Percentiles rank a stretch among this genome's conserved stretches.
Conservation (phyloP, 2,797 vertebrate genomes). For the Acanthis flammea region DNA sequence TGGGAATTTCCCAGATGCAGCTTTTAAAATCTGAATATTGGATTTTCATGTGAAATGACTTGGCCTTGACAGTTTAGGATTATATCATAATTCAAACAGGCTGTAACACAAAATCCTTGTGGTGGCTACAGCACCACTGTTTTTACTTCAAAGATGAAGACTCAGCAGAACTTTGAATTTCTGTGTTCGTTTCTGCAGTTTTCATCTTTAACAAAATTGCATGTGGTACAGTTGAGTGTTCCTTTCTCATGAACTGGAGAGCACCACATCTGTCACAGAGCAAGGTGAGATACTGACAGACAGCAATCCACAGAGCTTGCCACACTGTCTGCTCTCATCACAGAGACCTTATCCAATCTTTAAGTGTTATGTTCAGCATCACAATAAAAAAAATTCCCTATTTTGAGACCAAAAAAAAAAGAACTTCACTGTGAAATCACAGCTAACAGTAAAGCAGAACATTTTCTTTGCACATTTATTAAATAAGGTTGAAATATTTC, state of each 20-base stretch:
- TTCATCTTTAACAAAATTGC: conserved; percentile 38
- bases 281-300: background rate
- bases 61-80: background rate
- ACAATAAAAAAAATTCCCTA: background rate
- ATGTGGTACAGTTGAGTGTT: background rate
- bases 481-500: background rate
- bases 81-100: background rate
- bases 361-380: background rate
- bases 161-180: background rate
- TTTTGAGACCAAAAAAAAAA: background rate
- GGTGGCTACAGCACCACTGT: background rate
- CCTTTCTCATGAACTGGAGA: background rate
- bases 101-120: background rate
- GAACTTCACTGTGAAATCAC: background rate
- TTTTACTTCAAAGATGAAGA: conserved; percentile 34
- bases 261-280: background rate
- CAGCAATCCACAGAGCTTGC: background rate
- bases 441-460: background rate
- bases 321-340: background rate
- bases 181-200: background rate
- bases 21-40: background rate
- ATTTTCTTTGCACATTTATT: background rate
- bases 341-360: background rate
- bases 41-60: accelerated
- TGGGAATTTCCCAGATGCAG: background rate